These are phyloP conservation scores for Saguinus imperator DNA, from an alignment of 2,113 vertebrate species.

Conservation along the genomic window DNA sequence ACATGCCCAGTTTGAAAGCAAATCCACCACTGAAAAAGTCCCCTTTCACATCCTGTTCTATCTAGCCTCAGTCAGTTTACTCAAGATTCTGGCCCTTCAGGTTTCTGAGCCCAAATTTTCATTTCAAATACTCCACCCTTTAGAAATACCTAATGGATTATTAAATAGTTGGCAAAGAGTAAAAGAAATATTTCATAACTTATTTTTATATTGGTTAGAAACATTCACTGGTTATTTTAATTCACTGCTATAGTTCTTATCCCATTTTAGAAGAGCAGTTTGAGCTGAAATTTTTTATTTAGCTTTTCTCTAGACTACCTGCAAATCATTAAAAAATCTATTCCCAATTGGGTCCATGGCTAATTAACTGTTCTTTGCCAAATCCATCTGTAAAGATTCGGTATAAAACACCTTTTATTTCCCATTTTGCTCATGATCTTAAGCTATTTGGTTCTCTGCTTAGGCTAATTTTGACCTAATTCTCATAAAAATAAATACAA, in stretches of 20 bases:
- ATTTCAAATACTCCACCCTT: slow-evolving; percentile 59
- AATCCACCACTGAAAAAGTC: slow-evolving; percentile 38
- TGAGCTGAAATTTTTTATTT: slow-evolving; percentile 34
- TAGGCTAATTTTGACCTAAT: slow-evolving; percentile 55
- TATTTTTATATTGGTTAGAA: slow-evolving; percentile 74
- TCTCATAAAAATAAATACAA: slow-evolving; percentile 58
- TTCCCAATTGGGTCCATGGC: slow-evolving; percentile 29
- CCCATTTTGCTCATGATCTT: slow-evolving; percentile 60
- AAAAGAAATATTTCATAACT: slow-evolving; percentile 69
- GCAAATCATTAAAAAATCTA: slow-evolving; percentile 62
- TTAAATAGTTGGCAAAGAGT: slow-evolving; percentile 67
- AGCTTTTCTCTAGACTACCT: slow-evolving; percentile 61
- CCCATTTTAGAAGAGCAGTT: slow-evolving; percentile 55
- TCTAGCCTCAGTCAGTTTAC: slow-evolving; percentile 34
- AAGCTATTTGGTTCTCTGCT: slow-evolving; percentile 50
- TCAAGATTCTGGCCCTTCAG: slow-evolving; percentile 48
- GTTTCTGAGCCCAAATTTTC: slow-evolving; percentile 61
- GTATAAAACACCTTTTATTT: slow-evolving; percentile 63
- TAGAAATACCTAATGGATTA: slow-evolving; percentile 66
- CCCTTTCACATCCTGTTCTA: slow-evolving; percentile 47
- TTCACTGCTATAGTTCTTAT: slow-evolving; percentile 46
- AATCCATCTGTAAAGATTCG: slow-evolving; percentile 61
- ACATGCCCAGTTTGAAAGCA: slow-evolving; percentile 33
- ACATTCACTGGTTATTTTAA: slow-evolving; percentile 67
- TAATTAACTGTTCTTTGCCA: slow-evolving; percentile 66